These are phyloP conservation scores for Parnassius mnemosyne DNA, from an alignment of 2,888 invertebrate species.

Conservation along the genomic window DNA sequence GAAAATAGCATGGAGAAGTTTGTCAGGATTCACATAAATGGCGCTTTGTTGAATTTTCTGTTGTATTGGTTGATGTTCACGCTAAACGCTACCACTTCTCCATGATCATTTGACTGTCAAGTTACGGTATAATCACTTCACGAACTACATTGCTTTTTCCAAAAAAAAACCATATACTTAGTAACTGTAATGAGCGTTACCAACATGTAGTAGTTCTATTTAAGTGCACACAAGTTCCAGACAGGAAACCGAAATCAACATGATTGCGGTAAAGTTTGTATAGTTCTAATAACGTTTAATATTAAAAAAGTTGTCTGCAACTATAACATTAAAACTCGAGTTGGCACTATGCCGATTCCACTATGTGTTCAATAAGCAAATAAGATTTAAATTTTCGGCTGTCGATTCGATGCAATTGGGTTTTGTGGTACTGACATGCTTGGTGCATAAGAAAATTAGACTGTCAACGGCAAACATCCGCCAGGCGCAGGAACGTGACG, in stretches of 20 bases:
- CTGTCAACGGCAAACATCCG: conserved; percentile 28
- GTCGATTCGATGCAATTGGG: conserved; percentile 42
- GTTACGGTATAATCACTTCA: conserved; percentile 34
- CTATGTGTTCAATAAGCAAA: conserved; percentile 38
- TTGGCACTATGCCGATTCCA: conserved; percentile 43
- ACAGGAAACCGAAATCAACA: not conserved
- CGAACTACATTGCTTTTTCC: conserved; percentile 45
- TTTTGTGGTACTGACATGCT: conserved; percentile 30
- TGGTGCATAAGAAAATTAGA: conserved; percentile 10
- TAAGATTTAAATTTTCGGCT: conserved; percentile 76
- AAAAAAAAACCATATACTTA: conserved; percentile 42
- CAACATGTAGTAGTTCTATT: conserved; percentile 9
- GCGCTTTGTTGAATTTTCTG: conserved; percentile 49
- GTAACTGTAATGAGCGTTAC: conserved; percentile 46
- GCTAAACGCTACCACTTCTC: conserved; percentile 38
- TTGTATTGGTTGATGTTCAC: conserved; percentile 46
- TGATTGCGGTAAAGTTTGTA: conserved; percentile 23
- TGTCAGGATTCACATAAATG: conserved; percentile 33
- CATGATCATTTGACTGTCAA: conserved; percentile 50
- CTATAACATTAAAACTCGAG: conserved; percentile 39
- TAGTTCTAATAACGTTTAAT: conserved; percentile 2
- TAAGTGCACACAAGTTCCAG: conserved; percentile 14
- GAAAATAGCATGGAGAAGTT: conserved; percentile 27
- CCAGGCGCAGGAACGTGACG: conserved; percentile 12
- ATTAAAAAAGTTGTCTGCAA: conserved; percentile 42